These are phyloP conservation scores for Synanthedon vespiformis DNA, from an alignment of 2,888 invertebrate species.

Conservation along the genomic window DNA sequence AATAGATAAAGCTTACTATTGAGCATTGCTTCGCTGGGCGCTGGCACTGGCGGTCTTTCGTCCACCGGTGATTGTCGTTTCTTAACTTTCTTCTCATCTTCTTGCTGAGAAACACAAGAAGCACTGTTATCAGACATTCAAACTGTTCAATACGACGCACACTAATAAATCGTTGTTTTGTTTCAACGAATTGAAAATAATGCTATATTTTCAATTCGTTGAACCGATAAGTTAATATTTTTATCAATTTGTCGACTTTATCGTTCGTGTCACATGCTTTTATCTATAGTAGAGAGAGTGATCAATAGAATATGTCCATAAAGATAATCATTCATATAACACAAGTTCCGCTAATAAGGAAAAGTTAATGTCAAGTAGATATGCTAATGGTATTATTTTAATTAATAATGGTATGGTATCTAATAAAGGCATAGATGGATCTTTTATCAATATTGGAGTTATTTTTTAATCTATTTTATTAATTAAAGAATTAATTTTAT, in stretches of 20 bases:
- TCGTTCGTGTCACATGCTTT: slow-evolving; percentile 26
- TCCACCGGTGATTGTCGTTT: slow-evolving; percentile 59
- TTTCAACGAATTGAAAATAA: background rate
- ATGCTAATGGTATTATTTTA: too few relatives aligned
- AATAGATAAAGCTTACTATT: slow-evolving; percentile 42
- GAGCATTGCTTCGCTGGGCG: slow-evolving; percentile 66
- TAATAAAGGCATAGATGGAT: too few relatives aligned
- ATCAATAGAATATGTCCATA: slow-evolving; percentile 27
- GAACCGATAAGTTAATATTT: background rate
- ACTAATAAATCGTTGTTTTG: background rate
- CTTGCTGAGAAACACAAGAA: slow-evolving; percentile 45
- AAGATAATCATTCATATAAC: too few relatives aligned
- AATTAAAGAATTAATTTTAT: too few relatives aligned
- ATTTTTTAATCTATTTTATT: too few relatives aligned
- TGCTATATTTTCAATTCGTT: background rate
- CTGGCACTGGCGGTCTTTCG: slow-evolving; percentile 56
- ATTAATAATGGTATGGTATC: too few relatives aligned
- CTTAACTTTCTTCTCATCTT: slow-evolving; percentile 63
- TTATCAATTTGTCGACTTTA: slow-evolving; percentile 2
- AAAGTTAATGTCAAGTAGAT: too few relatives aligned
- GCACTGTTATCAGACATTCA: slow-evolving; percentile 16
- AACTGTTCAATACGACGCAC: background rate
- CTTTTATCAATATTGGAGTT: too few relatives aligned
- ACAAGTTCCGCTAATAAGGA: too few relatives aligned
- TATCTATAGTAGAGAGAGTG: slow-evolving; percentile 34